Evolutionary conservation across 1,140 invertebrate genomes (phyloP), one percentile per base, ranked within the genome.

Genomic region (Bombus pyrosoma): DNA sequence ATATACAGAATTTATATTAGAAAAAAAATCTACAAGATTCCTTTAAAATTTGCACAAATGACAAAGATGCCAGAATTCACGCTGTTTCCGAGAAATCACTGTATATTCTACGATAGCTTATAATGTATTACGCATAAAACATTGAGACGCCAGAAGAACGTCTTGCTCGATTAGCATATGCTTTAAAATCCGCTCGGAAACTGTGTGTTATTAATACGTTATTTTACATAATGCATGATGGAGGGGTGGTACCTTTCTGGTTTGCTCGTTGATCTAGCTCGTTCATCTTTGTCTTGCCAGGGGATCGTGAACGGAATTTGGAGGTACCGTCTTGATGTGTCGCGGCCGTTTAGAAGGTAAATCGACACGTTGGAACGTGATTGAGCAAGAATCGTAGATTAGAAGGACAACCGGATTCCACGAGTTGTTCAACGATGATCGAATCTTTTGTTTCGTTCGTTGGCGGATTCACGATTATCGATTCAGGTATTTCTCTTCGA

Each of bases 151-250:
- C 2, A 62, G 59, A 62, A 13, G 28, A 57, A 75, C 39, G 62
- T 68, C 64, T 66, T 10, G 57, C 12, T 28, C 32, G 66, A 86
- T 86, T 83, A 86, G 57, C 81, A 86, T 86, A 84, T 74, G 81
- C 37, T 86, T 86, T 59, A 78, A 73, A 86, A 86, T 78, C 74
- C 73, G 22, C 68, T 25, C 74, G 74, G 74, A 83, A 73, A 59
- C 64, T 43, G n/a, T 57, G 73, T 34, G 69, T 86, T 86, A 86
- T 86, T 86, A 86, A 86, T 86, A 86, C 81, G 85, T 86, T 86
- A 86, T 78, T 71, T 71, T 86, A 75, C 85, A 86, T 86, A 86
- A 86, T 86, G 85, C 85, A 86, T 84, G 85, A 86, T 84, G 74
- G 81, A 78, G 34, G 57, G 34, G 10, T 53, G 22, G 0, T 69